A percentile compares a stretch with the other conserved stretches of the same genome.
These are phyloP conservation scores for Thermophis baileyi DNA, from an alignment of 2,113 vertebrate species.

Conservation along the genomic window DNA sequence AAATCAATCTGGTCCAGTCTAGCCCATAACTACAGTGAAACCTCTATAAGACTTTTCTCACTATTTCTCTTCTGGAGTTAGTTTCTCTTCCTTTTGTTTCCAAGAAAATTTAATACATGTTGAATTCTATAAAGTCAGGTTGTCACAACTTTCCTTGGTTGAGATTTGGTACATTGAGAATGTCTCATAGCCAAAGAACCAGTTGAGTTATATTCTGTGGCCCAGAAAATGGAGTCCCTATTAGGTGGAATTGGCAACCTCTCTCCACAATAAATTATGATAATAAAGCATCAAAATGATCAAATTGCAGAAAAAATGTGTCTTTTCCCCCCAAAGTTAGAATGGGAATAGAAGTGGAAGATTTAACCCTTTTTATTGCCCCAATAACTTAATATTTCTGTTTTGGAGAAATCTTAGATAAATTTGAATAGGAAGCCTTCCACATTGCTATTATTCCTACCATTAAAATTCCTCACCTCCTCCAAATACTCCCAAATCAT, in stretches of 20 bases:
- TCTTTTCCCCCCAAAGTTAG: neutral
- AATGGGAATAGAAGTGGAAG: neutral
- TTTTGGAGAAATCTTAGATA: neutral
- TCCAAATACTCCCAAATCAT: neutral
- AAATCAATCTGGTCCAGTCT: neutral
- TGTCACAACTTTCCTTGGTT: neutral
- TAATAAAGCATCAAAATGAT: neutral
- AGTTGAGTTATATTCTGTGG: neutral
- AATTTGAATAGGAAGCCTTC: neutral
- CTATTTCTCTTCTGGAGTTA: neutral
- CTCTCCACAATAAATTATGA: neutral
- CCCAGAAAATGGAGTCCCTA: neutral
- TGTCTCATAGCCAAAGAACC: neutral
- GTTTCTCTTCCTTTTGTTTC: neutral
- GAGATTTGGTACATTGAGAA: neutral
- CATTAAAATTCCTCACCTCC: neutral
- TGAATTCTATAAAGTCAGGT: neutral
- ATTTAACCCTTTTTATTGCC: neutral
- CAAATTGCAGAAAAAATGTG: neutral
- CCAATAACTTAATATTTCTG: neutral
- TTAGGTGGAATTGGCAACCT: neutral
- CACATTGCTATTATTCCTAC: neutral
- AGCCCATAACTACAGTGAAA: neutral
- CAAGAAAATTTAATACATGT: neutral
- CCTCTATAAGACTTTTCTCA: neutral